Percentiles rank a stretch among this genome's conserved stretches.
Evolutionary conservation across 2,888 invertebrate species (phyloP).

Genomic region (Hirtodrosophila cameraria): DNA sequence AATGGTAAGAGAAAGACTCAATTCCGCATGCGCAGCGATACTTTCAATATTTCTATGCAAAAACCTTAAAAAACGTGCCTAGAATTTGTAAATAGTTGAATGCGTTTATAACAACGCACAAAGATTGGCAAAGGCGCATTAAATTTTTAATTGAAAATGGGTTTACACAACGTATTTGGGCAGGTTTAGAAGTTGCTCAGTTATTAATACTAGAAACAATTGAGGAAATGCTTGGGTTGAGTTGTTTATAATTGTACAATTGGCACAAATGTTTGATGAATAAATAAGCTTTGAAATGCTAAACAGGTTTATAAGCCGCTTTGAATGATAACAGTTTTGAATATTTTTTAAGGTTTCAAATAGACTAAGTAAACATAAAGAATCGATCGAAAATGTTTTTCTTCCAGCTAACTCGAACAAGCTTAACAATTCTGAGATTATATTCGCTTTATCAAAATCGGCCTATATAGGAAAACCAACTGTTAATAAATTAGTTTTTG

Average conservation of each 20-base stretch:
- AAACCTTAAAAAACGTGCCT: slow-evolving; percentile 43
- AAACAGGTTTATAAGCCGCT: slow-evolving; percentile 1
- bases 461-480: too few species aligned
- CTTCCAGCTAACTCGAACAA: too few species aligned
- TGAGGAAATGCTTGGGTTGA: slow-evolving; percentile 11
- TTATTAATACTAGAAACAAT: slow-evolving; percentile 27
- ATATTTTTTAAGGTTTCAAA: too few species aligned
- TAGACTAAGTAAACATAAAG: too few species aligned
- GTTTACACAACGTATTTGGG: slow-evolving; percentile 4
- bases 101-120: background rate
- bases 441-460: too few species aligned
- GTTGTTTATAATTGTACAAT: background rate
- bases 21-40: slow-evolving; percentile 64
- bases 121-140: slow-evolving; percentile 15
- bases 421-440: too few species aligned
- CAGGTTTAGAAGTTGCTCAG: slow-evolving; percentile 3
- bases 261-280: slow-evolving; percentile 4
- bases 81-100: slow-evolving; percentile 23
- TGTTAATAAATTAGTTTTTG: too few species aligned
- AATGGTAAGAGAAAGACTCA: slow-evolving; percentile 42
- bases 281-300: background rate
- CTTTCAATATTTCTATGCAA: slow-evolving; percentile 30
- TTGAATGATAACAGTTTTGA: too few species aligned
- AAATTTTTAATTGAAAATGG: slow-evolving; percentile 7
- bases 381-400: too few species aligned